Conservation (phyloP, 2,113 vertebrate species). For the Ancistrus triradiatus region DNA sequence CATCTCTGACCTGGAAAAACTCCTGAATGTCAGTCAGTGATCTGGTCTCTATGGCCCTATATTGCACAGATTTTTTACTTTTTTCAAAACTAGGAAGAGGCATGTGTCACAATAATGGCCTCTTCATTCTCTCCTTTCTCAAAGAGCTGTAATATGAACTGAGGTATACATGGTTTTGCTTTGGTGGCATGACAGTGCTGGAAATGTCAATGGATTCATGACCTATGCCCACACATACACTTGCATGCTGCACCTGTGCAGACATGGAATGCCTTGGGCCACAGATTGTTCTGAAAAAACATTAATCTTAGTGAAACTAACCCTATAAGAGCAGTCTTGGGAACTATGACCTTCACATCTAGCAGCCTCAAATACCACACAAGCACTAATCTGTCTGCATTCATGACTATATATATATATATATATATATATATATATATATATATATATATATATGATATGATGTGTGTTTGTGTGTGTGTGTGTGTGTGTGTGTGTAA, state of each 20-base stretch:
- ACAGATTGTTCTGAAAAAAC: slow-evolving; percentile 26
- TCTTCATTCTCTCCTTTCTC: background rate
- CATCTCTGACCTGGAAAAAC: slow-evolving; percentile 30
- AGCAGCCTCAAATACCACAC: slow-evolving; percentile 34
- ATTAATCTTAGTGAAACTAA: slow-evolving; percentile 30
- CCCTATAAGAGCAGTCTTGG: slow-evolving; percentile 26
- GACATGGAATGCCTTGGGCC: slow-evolving; percentile 3
- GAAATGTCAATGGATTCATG: slow-evolving; percentile 91
- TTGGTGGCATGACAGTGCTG: slow-evolving; percentile 73
- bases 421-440: too few relatives aligned
- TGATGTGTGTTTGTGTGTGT: background rate
- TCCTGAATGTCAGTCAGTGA: slow-evolving; percentile 20
- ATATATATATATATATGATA: background rate
- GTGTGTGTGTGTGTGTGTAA: background rate
- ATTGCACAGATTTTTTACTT: too few relatives aligned
- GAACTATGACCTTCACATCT: slow-evolving; percentile 50
- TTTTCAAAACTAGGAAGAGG: slow-evolving; percentile 24
- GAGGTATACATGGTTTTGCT: slow-evolving; percentile 51
- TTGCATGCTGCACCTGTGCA: slow-evolving; percentile 17
- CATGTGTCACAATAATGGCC: slow-evolving; percentile 4
- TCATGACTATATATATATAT: background rate
- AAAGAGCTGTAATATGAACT: slow-evolving; percentile 25
- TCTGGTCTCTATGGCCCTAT: slow-evolving; percentile 10
- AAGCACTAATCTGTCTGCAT: slow-evolving; percentile 44
- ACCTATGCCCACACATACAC: slow-evolving; percentile 52